Evolutionary conservation across 2,888 invertebrate species (phyloP), one percentile per base, ranked within the genome.

Genomic region (Melanostoma scalare): DNA sequence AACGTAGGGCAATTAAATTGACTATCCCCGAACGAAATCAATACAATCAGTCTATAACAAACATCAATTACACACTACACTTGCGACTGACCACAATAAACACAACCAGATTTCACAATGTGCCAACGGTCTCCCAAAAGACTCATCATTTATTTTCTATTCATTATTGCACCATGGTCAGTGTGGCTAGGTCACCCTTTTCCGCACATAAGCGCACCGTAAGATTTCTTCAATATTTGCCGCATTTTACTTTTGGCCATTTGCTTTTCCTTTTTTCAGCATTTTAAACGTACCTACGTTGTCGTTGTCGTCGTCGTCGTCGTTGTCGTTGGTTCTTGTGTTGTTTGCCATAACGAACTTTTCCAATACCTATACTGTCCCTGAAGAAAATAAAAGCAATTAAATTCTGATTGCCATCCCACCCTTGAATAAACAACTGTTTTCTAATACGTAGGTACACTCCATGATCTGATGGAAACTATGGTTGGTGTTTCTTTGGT

Each of bases 321-420:
- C 35, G 52, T 68, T 75, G 36, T 36, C 40, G 20, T 20, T 20
- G 20, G 20, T 20, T 20, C 20, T 20, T 20, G 20, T 20, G 20
- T 20, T 20, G 20, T 20, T 20, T 20, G 20, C 20, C 20, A 20
- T 20, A 20, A 20, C 20, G 20, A 40, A 36, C 31, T 10, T 46
- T 56, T 82, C 35, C n/a, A n/a, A 20, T 20, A 20, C 65, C 73
- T 61, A 65, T 52, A 63, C 10, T 69, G 86, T 86, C 79, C 74
- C 76, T 72, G 73, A 86, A 82, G 72, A 61, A 78, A 86, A 88
- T 86, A 87, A 89, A 89, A 89, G 88, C 88, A 90, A 90, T 90
- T 90, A 90, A 89, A 89, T 88, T 85, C 88, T 89, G 89, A 90
- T 90, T 90, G 89, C 87, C 86, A 87, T 86, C 85, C 6, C 85